These are phyloP conservation scores for Harpagoxenus sublaevis DNA, from an alignment of 2,888 invertebrate species.

Conservation along the genomic window DNA sequence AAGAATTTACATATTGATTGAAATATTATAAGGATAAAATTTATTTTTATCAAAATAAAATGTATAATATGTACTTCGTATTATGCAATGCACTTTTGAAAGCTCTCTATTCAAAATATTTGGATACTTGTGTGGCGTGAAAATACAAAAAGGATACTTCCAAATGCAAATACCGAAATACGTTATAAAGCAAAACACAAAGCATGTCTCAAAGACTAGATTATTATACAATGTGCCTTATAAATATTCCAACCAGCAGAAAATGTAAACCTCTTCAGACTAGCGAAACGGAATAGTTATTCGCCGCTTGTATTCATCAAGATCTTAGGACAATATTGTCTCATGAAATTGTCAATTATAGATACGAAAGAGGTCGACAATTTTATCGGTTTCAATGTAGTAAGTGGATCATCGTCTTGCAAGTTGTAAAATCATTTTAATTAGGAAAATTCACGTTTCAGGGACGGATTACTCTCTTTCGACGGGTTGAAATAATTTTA, in stretches of 20 bases:
- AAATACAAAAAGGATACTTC: constrained; percentile 2
- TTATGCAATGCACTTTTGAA: background rate
- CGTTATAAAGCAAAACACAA: constrained; percentile 17
- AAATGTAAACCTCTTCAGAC: constrained; percentile 11
- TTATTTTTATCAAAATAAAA: background rate
- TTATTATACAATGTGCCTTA: constrained; percentile 15
- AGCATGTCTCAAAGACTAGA: constrained; percentile 19
- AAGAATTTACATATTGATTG: background rate
- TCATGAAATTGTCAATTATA: constrained; percentile 64
- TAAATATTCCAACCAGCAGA: background rate
- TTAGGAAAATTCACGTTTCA: background rate
- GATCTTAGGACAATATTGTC: constrained; percentile 71
- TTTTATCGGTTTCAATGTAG: constrained; percentile 1
- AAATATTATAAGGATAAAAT: background rate
- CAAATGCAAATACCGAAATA: background rate
- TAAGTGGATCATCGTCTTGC: background rate
- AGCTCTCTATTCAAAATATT: background rate
- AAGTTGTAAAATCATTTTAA: constrained; percentile 11
- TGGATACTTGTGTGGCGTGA: too few species aligned
- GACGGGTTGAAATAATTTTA: background rate
- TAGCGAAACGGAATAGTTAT: constrained; percentile 44
- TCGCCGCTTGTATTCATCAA: constrained; percentile 28
- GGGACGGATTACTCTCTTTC: background rate
- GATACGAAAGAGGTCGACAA: background rate
- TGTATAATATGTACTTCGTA: background rate